Conservation (phyloP, 2,797 vertebrate species). For the Arrhamphus sclerolepis region DNA sequence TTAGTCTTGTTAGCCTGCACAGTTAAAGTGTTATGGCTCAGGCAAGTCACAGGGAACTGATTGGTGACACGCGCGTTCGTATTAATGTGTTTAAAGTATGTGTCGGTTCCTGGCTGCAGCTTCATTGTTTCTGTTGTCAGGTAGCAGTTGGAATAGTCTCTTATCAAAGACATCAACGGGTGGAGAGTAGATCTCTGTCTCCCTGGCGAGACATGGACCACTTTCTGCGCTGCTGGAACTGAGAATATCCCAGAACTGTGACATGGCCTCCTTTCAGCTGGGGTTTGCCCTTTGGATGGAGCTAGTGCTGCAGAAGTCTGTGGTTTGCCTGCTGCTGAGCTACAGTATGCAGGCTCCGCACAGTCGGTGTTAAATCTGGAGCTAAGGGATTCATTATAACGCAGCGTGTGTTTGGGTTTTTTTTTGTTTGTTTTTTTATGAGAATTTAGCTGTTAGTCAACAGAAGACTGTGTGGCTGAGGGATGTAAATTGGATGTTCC, state of each 20-base stretch:
- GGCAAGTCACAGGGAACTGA: background rate
- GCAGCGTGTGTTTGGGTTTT: constrained; percentile 47
- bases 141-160: constrained; percentile 40
- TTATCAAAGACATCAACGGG: constrained; percentile 40
- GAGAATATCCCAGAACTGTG: constrained; percentile 21
- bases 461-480: constrained; percentile 43
- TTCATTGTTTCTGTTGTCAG: constrained; percentile 32
- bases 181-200: constrained; percentile 51
- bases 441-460: constrained; percentile 60
- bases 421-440: too few relatives aligned
- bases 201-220: constrained; percentile 15
- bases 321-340: constrained; percentile 46
- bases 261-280: constrained; percentile 17
- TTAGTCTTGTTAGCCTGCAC: too few relatives aligned
- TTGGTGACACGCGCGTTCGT: constrained; percentile 9
- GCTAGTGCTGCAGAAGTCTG: constrained; percentile 33
- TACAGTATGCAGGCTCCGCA: constrained; percentile 41
- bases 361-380: constrained; percentile 33
- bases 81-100: constrained; percentile 6
- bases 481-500: constrained; percentile 43
- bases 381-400: constrained; percentile 59
- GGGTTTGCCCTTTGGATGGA: constrained; percentile 28
- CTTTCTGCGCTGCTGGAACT: constrained; percentile 18
- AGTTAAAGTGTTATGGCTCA: background rate
- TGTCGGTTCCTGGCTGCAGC: constrained; percentile 18